These are phyloP conservation scores for Oxycera nigricornis DNA, from an alignment of 2,888 invertebrate genomes.

Conservation along the genomic window DNA sequence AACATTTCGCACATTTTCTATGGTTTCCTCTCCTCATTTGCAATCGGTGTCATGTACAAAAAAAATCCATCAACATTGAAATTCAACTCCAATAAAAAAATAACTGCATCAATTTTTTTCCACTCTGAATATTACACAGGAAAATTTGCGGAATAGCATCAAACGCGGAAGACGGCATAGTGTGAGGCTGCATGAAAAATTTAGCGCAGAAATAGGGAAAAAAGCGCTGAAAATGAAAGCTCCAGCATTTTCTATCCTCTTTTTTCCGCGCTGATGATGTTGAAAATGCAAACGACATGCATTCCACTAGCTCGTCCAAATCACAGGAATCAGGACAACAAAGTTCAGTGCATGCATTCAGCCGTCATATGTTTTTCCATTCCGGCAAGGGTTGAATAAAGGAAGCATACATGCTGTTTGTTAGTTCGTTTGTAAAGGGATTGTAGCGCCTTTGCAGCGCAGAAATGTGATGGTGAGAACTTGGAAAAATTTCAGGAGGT, in stretches of 20 bases:
- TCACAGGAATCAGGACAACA: slow-evolving; percentile 1
- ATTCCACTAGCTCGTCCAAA: slow-evolving; percentile 6
- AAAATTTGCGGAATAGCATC: background rate
- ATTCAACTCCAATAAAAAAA: background rate
- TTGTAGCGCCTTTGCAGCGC: too few relatives aligned
- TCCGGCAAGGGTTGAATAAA: too few relatives aligned
- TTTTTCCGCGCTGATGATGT: background rate
- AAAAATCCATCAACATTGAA: background rate
- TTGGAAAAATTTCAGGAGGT: too few relatives aligned
- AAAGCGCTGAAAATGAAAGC: background rate
- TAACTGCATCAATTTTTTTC: background rate
- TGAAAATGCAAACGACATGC: slow-evolving; percentile 5
- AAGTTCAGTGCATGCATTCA: slow-evolving; percentile 1
- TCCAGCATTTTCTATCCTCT: background rate
- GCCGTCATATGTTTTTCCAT: background rate
- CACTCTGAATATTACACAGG: too few relatives aligned
- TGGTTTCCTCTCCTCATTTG: background rate
- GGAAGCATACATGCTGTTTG: too few relatives aligned
- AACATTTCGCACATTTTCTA: background rate
- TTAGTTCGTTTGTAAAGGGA: too few relatives aligned
- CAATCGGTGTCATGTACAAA: background rate
- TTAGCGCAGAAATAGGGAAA: background rate
- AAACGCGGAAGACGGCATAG: background rate
- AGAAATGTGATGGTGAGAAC: too few relatives aligned
- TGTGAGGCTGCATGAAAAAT: background rate